A percentile compares a stretch with the other conserved stretches of the same genome.
Conservation (phyloP, 2,888 invertebrate genomes). For the Liopterus haemorrhoidalis region DNA sequence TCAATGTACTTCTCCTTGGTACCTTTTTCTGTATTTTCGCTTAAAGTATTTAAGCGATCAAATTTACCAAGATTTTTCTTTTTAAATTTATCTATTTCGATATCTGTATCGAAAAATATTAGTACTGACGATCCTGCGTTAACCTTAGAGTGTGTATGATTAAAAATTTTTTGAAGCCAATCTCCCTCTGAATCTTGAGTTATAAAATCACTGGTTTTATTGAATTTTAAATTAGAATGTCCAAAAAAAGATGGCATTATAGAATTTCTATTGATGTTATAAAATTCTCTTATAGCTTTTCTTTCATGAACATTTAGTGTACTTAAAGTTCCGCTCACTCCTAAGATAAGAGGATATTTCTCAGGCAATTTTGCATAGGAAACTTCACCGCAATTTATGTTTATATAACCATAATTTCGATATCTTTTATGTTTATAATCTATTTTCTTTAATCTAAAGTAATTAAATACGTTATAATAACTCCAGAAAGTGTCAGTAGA, state of each 20-base stretch:
- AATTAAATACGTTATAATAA: conserved; percentile 11
- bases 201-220: not conserved
- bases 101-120: conserved; percentile 10
- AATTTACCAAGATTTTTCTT: not conserved
- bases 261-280: conserved; percentile 3
- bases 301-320: conserved; percentile 1
- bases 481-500: not conserved
- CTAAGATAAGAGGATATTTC: conserved; percentile 4
- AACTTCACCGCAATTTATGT: not conserved
- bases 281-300: not conserved
- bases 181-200: not conserved
- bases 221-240: conserved; percentile 2
- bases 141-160: not conserved
- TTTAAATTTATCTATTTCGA: not conserved
- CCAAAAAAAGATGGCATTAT: conserved; percentile 16
- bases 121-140: conserved; percentile 3
- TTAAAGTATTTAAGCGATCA: conserved; percentile 1
- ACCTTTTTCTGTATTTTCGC: conserved; percentile 2
- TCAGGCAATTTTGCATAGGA: conserved; percentile 11
- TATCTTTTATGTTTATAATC: not conserved
- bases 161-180: conserved; percentile 4
- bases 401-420: conserved; percentile 8
- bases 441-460: conserved; percentile 10
- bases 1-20: not conserved
- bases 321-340: conserved; percentile 10